phyloP scores from a whole-genome alignment of 2,797 vertebrate species.

The Xenentodon cancila region DNA sequence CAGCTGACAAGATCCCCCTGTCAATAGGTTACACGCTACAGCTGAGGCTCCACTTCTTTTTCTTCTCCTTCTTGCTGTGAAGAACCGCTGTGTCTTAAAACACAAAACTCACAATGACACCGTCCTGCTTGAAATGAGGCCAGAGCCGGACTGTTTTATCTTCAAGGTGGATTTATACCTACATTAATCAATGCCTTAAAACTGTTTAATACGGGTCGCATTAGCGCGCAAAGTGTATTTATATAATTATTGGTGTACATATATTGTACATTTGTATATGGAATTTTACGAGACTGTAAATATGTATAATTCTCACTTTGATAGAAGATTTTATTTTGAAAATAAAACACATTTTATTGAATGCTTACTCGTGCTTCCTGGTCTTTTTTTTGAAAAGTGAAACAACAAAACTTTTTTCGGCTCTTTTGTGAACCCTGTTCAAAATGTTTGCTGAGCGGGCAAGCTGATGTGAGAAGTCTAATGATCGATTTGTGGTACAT shows the following conservation, averaged over 20 bases:
- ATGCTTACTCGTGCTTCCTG: slow-evolving; percentile 46
- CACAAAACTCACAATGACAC: slow-evolving; percentile 31
- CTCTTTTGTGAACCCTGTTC: too few species aligned
- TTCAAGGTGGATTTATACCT: too few species aligned
- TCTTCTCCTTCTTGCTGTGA: slow-evolving; percentile 35
- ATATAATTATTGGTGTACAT: slow-evolving; percentile 93
- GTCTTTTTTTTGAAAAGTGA: slow-evolving; percentile 27
- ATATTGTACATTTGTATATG: slow-evolving; percentile 85
- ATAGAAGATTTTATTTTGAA: slow-evolving; percentile 94
- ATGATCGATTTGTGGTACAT: too few species aligned
- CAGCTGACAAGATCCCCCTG: slow-evolving; percentile 49
- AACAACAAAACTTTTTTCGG: too few species aligned
- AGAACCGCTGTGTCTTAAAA: slow-evolving; percentile 70
- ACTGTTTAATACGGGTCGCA: slow-evolving; percentile 88
- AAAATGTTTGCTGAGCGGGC: too few species aligned
- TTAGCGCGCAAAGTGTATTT: slow-evolving; percentile 88
- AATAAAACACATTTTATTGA: slow-evolving; percentile 92
- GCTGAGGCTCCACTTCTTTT: slow-evolving; percentile 22
- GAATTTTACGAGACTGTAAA: slow-evolving; percentile 90
- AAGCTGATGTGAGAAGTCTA: too few species aligned
- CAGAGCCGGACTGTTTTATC: slow-evolving; percentile 2
- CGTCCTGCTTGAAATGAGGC: slow-evolving; percentile 22
- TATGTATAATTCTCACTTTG: slow-evolving; percentile 88
- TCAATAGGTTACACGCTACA: slow-evolving; percentile 32
- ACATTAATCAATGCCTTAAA: slow-evolving; percentile 65